phyloP scores from a whole-genome alignment of 2,888 invertebrate genomes.

The Euproctis similis region DNA sequence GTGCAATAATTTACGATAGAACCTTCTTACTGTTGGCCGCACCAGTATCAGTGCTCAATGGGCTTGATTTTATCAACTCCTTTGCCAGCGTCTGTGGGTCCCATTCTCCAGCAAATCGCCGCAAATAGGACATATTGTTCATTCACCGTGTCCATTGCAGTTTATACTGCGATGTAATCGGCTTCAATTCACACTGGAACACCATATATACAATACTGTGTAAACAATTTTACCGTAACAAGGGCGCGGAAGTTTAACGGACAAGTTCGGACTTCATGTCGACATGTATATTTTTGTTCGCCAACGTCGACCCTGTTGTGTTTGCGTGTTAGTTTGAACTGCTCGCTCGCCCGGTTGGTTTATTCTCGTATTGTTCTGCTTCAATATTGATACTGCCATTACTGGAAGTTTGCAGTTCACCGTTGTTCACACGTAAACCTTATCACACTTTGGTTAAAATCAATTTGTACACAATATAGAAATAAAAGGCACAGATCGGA shows the following conservation, averaged over 20 bases:
- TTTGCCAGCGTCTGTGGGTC: conserved; percentile 20
- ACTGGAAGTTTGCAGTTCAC: conserved; percentile 48
- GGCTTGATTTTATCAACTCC: too few relatives aligned
- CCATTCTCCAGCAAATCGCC: conserved; percentile 21
- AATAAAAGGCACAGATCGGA: conserved; percentile 60
- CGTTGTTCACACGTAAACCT: conserved; percentile 61
- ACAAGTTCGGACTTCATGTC: conserved; percentile 35
- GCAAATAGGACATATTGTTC: conserved; percentile 35
- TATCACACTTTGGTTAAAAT: conserved; percentile 55
- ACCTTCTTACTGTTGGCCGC: too few relatives aligned
- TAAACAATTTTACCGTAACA: conserved; percentile 36
- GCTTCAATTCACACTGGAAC: conserved; percentile 25
- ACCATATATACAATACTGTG: conserved; percentile 34
- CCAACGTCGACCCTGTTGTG: too few relatives aligned
- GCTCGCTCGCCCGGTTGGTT: conserved; percentile 36
- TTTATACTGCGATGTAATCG: conserved; percentile 38
- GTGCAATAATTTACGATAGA: too few relatives aligned
- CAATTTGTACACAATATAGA: conserved; percentile 58
- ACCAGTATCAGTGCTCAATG: too few relatives aligned
- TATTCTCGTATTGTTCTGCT: conserved; percentile 38
- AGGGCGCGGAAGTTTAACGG: conserved; percentile 41
- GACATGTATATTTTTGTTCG: conserved; percentile 36
- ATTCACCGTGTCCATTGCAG: conserved; percentile 31
- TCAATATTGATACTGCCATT: conserved; percentile 57
- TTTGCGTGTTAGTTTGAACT: conserved; percentile 29